Evolutionary conservation across 2,113 vertebrate genomes (phyloP).

Genomic region (Brienomyrus longianalis): DNA sequence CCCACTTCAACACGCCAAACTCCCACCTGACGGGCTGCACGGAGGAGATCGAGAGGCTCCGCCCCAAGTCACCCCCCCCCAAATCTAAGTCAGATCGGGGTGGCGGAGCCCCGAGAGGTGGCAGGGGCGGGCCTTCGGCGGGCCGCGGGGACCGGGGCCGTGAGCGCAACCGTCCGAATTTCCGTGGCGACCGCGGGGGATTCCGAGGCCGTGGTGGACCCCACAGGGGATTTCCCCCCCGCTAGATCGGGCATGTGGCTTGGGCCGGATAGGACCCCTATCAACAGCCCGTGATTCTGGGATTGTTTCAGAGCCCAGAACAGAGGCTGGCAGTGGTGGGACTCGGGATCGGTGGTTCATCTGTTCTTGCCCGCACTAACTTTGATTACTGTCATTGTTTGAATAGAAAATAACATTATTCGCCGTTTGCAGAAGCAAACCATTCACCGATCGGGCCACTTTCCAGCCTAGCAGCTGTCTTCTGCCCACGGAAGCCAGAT

Average conservation of each 20-base stretch:
- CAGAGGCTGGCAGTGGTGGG: background rate
- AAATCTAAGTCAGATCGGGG: slow-evolving; percentile 86
- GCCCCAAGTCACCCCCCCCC: slow-evolving; percentile 87
- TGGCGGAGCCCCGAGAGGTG: slow-evolving; percentile 79
- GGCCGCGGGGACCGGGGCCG: slow-evolving; percentile 82
- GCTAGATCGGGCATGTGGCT: slow-evolving; percentile 46
- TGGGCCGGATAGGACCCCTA: background rate
- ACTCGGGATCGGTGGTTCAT: background rate
- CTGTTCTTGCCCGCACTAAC: background rate
- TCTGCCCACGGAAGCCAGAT: background rate
- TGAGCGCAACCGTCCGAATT: slow-evolving; percentile 88
- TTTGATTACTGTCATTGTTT: background rate
- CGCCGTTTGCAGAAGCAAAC: background rate
- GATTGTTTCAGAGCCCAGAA: background rate
- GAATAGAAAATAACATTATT: background rate
- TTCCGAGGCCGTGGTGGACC: slow-evolving; percentile 83
- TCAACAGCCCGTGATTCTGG: background rate
- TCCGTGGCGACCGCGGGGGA: slow-evolving; percentile 85
- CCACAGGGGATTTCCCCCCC: slow-evolving; percentile 86
- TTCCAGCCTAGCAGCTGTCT: background rate
- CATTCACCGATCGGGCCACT: background rate
- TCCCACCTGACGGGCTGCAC: slow-evolving; percentile 87
- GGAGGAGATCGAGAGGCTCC: slow-evolving; percentile 90
- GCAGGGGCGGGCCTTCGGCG: slow-evolving; percentile 75
- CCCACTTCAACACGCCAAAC: slow-evolving; percentile 74